Evolutionary conservation across 1,140 invertebrate species (phyloP).

Genomic region (Protaetia brevitarsis): DNA sequence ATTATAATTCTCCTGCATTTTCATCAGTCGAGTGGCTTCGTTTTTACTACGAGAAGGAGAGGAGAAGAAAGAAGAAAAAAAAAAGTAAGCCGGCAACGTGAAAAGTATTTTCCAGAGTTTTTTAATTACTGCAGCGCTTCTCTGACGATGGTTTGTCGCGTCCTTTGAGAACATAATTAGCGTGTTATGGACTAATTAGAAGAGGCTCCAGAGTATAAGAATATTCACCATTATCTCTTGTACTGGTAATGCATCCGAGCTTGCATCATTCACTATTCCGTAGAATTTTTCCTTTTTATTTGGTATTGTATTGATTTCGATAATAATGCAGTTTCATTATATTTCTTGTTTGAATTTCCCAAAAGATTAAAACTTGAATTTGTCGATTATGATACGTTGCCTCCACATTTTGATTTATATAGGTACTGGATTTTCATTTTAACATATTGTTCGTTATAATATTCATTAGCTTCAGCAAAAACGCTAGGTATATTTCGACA

Average conservation of each 20-base stretch:
- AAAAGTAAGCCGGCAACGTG: constrained; percentile 5
- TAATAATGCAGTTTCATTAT: background rate
- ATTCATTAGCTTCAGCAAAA: no score
- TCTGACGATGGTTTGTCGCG: constrained; percentile 26
- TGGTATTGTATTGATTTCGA: background rate
- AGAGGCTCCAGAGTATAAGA: constrained; percentile 11
- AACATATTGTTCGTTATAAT: no score
- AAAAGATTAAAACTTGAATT: no score
- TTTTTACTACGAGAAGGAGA: constrained; percentile 13
- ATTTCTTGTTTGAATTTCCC: no score
- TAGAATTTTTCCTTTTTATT: background rate
- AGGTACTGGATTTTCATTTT: no score
- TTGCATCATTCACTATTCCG: background rate
- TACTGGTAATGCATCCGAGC: background rate
- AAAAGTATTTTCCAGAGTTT: constrained; percentile 26
- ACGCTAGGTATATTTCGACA: no score
- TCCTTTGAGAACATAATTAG: constrained; percentile 27
- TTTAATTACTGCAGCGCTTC: constrained; percentile 27
- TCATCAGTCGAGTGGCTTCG: constrained; percentile 19
- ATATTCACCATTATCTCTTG: constrained; percentile 8
- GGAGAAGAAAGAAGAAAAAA: constrained; percentile 8
- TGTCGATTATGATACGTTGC: no score
- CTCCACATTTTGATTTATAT: no score
- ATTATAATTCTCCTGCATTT: constrained; percentile 24
- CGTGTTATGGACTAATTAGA: constrained; percentile 24